Percentiles rank a stretch among this genome's conserved stretches.
Conservation (phyloP, 1,140 invertebrate species). For the Paralvinella palmiformis region DNA sequence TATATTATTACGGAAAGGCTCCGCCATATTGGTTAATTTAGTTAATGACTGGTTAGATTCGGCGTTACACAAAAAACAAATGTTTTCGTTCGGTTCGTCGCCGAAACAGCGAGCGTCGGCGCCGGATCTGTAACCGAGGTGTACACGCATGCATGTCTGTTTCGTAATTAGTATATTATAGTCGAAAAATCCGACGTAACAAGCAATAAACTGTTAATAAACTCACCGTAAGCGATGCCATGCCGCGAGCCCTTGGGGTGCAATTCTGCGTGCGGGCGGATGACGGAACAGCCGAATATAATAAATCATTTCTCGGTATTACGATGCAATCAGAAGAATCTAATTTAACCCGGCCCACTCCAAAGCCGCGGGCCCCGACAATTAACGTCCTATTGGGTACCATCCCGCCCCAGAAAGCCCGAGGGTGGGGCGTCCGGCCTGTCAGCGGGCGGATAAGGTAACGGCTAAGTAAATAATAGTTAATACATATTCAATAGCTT, state of each 20-base stretch:
- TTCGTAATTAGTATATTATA: too few relatives aligned
- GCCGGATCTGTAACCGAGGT: too few relatives aligned
- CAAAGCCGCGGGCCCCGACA: too few relatives aligned
- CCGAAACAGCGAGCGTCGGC: background rate
- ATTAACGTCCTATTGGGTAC: too few relatives aligned
- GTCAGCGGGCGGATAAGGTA: background rate
- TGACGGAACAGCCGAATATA: conserved; percentile 8
- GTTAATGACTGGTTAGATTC: conserved; percentile 16
- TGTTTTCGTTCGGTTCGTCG: too few relatives aligned
- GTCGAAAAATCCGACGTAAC: background rate
- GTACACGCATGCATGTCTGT: too few relatives aligned
- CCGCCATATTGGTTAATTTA: conserved; percentile 22
- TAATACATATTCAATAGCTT: conserved; percentile 15
- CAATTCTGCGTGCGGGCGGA: background rate
- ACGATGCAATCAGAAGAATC: too few relatives aligned
- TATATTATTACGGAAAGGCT: conserved; percentile 11
- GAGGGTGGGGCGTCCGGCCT: too few relatives aligned
- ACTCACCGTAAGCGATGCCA: background rate
- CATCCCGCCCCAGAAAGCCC: too few relatives aligned
- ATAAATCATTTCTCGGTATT: too few relatives aligned
- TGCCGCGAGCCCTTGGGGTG: background rate
- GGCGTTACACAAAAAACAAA: background rate
- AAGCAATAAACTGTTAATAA: conserved; percentile 11
- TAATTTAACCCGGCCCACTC: too few relatives aligned
- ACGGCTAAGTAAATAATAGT: conserved; percentile 18